Conservation (phyloP, 2,888 invertebrate genomes). For the Ptilodon capucinus region DNA sequence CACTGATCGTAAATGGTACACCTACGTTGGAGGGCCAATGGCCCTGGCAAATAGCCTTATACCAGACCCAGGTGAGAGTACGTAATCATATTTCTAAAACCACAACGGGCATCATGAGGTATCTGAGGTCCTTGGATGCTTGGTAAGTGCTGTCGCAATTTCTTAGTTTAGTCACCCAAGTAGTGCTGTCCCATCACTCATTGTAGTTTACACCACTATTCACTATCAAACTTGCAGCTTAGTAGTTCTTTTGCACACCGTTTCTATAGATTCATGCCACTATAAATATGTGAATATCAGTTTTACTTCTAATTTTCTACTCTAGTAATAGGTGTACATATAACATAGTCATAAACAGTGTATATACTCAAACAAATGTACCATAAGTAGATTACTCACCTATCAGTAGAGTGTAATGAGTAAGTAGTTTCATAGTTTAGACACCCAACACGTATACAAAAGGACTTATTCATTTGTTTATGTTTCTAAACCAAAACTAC, state of each 20-base stretch:
- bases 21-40: constrained; percentile 84
- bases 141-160: background rate
- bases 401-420: no score
- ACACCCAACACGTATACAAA: no score
- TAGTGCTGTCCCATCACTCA: background rate
- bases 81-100: background rate
- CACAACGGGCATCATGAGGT: background rate
- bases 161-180: background rate
- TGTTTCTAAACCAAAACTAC: no score
- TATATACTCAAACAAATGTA: no score
- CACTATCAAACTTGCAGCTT: background rate
- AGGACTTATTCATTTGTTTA: no score
- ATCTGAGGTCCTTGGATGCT: background rate
- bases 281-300: no score
- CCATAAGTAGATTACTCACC: no score
- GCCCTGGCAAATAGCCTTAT: constrained; percentile 87
- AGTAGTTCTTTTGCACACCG: background rate
- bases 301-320: no score
- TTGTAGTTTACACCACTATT: background rate
- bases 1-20: constrained; percentile 83
- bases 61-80: constrained; percentile 75
- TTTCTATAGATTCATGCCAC: background rate
- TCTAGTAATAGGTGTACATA: no score
- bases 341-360: no score
- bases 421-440: no score